These are phyloP conservation scores for Hybognathus amarus DNA, from an alignment of 2,797 vertebrate genomes.

Conservation along the genomic window DNA sequence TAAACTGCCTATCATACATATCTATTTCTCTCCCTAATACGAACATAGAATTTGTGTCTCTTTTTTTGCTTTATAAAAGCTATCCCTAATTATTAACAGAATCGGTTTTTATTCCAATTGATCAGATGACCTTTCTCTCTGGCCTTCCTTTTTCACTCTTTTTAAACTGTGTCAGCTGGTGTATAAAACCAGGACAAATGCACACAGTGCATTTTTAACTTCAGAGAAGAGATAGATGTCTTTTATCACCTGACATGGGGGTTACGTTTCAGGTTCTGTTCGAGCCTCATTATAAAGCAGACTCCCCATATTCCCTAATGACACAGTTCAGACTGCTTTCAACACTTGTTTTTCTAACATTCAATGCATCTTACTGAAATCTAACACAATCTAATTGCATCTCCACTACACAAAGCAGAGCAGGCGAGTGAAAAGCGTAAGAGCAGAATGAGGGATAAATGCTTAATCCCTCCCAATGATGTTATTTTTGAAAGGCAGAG, in stretches of 20 bases:
- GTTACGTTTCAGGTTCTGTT: slow-evolving; percentile 43
- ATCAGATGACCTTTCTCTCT: background rate
- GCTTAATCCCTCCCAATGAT: slow-evolving; percentile 14
- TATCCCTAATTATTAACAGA: background rate
- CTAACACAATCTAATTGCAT: slow-evolving; percentile 10
- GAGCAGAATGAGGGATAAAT: slow-evolving; percentile 23
- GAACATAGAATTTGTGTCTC: background rate
- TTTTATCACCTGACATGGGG: slow-evolving; percentile 33
- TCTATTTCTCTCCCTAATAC: background rate
- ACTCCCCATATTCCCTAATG: background rate
- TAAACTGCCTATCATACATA: background rate
- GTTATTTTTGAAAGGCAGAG: slow-evolving; percentile 28
- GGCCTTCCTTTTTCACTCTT: background rate
- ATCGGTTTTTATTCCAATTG: background rate
- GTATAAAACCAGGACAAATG: slow-evolving; percentile 18
- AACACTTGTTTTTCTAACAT: background rate
- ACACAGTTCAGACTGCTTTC: slow-evolving; percentile 5
- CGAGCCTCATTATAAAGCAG: slow-evolving; percentile 35
- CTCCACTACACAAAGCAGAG: slow-evolving; percentile 23
- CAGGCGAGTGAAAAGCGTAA: background rate
- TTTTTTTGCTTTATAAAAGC: background rate
- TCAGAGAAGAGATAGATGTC: slow-evolving; percentile 31
- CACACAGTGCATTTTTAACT: slow-evolving; percentile 28
- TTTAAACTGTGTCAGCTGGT: background rate
- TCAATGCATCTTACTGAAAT: background rate